Evolutionary conservation across 2,888 invertebrate genomes (phyloP).

Genomic region (Aspidapion aeneum): DNA sequence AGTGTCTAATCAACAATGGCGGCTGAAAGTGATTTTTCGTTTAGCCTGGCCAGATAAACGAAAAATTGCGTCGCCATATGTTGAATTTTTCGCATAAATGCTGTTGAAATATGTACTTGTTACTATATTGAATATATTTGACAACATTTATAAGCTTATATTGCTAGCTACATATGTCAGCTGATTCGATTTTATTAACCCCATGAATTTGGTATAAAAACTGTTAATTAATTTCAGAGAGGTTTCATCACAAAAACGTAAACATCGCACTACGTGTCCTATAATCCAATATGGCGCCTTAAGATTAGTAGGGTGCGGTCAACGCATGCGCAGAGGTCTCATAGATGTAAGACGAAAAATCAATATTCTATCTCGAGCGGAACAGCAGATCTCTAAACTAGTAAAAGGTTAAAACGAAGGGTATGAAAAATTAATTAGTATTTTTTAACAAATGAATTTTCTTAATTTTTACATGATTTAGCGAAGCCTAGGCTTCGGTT

Average conservation of each 20-base stretch:
- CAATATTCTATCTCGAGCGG: conserved; percentile 14
- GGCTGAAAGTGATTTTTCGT: background rate
- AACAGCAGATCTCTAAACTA: conserved; percentile 12
- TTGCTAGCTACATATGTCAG: too few species aligned
- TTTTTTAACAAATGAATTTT: background rate
- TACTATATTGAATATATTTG: background rate
- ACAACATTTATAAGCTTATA: background rate
- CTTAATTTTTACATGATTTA: background rate
- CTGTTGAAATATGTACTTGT: background rate
- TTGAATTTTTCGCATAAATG: background rate
- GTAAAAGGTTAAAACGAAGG: conserved; percentile 12
- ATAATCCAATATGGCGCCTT: conserved; percentile 23
- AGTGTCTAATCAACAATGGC: background rate
- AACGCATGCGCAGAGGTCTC: conserved; percentile 12
- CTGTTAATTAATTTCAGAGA: conserved; percentile 22
- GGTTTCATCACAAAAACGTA: conserved; percentile 9
- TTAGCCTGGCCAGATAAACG: background rate
- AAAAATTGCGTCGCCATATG: background rate
- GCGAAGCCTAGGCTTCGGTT: background rate
- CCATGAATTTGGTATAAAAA: background rate
- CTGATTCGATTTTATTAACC: too few species aligned
- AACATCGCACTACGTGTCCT: conserved; percentile 12
- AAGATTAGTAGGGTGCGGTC: conserved; percentile 21
- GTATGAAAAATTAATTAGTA: conserved; percentile 9
- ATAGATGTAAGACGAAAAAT: conserved; percentile 13